Conservation (phyloP, 2,797 vertebrate genomes). For the Hippoglossus hippoglossus region DNA sequence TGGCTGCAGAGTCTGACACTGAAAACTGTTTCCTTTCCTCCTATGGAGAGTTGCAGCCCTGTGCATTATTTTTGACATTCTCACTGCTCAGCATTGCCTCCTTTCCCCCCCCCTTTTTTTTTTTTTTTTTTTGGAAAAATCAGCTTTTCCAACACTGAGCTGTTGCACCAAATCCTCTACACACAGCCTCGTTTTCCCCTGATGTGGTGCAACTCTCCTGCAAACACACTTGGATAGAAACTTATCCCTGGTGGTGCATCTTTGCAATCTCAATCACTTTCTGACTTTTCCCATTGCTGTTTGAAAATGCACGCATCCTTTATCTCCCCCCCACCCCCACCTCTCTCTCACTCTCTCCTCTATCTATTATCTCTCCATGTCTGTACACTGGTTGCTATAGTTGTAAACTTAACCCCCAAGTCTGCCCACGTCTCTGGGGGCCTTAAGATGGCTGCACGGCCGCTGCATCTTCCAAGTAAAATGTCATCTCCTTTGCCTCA, state of each 20-base stretch:
- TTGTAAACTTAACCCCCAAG: conserved; percentile 67
- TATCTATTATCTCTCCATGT: background rate
- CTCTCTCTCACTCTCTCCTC: background rate
- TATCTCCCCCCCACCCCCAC: background rate
- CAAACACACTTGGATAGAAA: too few relatives aligned
- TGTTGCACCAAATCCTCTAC: conserved; percentile 13
- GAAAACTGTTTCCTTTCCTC: conserved; percentile 17
- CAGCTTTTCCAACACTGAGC: background rate
- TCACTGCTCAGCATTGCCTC: conserved; percentile 49
- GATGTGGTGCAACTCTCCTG: conserved; percentile 28
- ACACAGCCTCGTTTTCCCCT: background rate
- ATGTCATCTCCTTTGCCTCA: conserved; percentile 55
- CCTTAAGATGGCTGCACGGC: conserved; percentile 73
- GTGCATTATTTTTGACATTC: conserved; percentile 58
- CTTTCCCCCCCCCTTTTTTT: background rate
- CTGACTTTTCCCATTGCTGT: conserved; percentile 14
- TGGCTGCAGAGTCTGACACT: conserved; percentile 54
- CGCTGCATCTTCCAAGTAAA: conserved; percentile 56
- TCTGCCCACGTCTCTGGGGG: conserved; percentile 50
- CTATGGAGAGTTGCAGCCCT: conserved; percentile 39
- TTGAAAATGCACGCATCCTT: conserved; percentile 2
- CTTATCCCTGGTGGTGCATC: background rate
- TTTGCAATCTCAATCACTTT: conserved; percentile 27
- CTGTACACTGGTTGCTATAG: conserved; percentile 45
- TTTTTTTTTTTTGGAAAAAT: conserved; percentile 8